Evolutionary conservation across 2,888 invertebrate species (phyloP), one percentile per base, ranked within the genome.

Genomic region (Hypomecis punctinalis): DNA sequence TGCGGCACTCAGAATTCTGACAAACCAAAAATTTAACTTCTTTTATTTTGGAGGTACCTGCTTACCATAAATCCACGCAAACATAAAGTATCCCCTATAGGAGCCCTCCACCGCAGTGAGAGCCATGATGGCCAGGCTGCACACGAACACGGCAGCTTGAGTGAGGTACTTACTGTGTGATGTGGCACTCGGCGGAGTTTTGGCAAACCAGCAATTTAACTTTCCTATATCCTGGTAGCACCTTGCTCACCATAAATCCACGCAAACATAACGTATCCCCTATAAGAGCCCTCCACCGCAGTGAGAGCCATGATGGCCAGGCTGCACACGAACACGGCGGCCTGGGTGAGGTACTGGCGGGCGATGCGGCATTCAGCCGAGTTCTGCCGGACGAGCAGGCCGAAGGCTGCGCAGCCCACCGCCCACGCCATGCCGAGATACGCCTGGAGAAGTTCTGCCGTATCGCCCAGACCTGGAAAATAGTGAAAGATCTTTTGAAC

Each of bases 141-240:
- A 96, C 80, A 96, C 96, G 79, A 97, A 96, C 45, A 96, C 95
- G 0, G 97, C 96, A 0, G 97, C 96, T 83, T 97, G 96, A 59
- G 96, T 97, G 47, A 98, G 94, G 86, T 97, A 97, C 84, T 97
- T 97, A 57, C 97, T n/a, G 93, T 0, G 97, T 97, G 63, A 98
- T 97, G 54, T 97, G 94, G 83, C 97, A 98, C 82, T 97, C 97
- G 11, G 96, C 96, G 48, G 96, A 96, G 81, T 96, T 96, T 81
- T 96, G 96, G 2, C 97, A 95, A 10, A 97, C 96, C 56, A 98
- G 93, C 61, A 96, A n/a, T n/a, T n/a, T n/a, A n/a, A n/a, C n/a
- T n/a, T n/a, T n/a, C n/a, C n/a, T n/a, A n/a, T n/a, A n/a, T n/a
- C n/a, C n/a, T n/a, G n/a, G n/a, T n/a, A n/a, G n/a, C n/a, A n/a